These are phyloP conservation scores for Aphaenogaster ashmeadi DNA, from an alignment of 1,140 invertebrate genomes.

Conservation along the genomic window DNA sequence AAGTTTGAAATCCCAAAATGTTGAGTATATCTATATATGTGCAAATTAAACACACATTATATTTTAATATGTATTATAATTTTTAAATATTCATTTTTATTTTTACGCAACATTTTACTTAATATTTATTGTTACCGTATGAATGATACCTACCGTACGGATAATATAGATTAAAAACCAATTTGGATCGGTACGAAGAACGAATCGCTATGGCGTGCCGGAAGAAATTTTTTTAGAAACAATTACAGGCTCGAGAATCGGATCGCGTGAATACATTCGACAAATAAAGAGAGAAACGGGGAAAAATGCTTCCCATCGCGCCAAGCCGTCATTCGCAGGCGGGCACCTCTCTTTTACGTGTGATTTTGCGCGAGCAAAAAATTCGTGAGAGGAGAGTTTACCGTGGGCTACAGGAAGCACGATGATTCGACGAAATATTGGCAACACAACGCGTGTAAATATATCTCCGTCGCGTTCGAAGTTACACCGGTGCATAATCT, in stretches of 20 bases:
- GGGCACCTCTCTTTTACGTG: conserved; percentile 43
- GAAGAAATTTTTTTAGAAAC: conserved; percentile 46
- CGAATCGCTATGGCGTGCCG: conserved; percentile 12
- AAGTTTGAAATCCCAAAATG: not conserved
- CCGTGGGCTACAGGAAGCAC: not conserved
- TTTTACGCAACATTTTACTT: not conserved
- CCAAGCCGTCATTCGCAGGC: conserved; percentile 50
- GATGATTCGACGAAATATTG: conserved; percentile 44
- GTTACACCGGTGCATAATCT: conserved; percentile 30
- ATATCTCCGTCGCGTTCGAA: not conserved
- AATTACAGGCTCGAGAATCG: conserved; percentile 61
- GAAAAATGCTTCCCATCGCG: conserved; percentile 49
- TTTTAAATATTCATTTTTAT: not conserved
- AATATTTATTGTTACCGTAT: not conserved
- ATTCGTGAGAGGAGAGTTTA: conserved; percentile 33
- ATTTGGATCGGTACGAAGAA: conserved; percentile 49
- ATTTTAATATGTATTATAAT: not conserved
- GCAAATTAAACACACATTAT: not conserved
- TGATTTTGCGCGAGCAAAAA: conserved; percentile 42
- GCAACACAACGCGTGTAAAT: conserved; percentile 18
- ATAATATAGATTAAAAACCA: conserved; percentile 52
- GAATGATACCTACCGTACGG: not conserved
- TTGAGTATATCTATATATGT: not conserved
- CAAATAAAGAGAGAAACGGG: conserved; percentile 33
- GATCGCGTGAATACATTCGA: conserved; percentile 64